A percentile compares a stretch with the other conserved stretches of the same genome.
These are phyloP conservation scores for Apodemus sylvaticus DNA, from an alignment of 2,113 vertebrate species.

Conservation along the genomic window DNA sequence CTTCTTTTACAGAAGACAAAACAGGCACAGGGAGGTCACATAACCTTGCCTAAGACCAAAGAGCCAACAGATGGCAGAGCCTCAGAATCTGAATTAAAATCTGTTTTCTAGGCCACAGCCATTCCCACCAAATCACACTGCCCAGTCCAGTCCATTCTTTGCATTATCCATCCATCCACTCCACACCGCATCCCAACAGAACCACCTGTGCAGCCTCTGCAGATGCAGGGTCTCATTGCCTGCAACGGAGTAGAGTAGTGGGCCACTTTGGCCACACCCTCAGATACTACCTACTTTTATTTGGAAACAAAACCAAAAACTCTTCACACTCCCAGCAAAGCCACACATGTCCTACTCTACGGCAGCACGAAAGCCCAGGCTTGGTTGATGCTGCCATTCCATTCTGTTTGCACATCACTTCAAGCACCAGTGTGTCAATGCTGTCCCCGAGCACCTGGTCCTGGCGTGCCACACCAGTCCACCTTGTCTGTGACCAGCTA, in stretches of 20 bases:
- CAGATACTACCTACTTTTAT: neutral
- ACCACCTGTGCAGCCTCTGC: neutral
- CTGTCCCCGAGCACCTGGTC: too few relatives aligned
- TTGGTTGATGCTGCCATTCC: neutral
- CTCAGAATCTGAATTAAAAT: neutral
- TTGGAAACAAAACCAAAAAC: neutral
- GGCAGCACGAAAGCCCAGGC: neutral
- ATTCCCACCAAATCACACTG: neutral
- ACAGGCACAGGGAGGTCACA: neutral
- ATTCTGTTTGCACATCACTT: neutral
- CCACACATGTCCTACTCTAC: neutral
- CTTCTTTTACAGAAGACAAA: neutral
- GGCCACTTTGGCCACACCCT: neutral
- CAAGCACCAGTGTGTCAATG: neutral
- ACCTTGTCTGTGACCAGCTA: neutral
- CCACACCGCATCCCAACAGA: neutral
- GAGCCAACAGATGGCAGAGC: neutral
- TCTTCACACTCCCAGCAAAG: neutral
- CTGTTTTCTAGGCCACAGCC: neutral
- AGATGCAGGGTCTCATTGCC: too few relatives aligned
- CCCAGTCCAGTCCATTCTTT: neutral
- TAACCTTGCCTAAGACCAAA: neutral
- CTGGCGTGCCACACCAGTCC: accelerated
- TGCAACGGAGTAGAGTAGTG: neutral
- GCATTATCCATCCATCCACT: too few relatives aligned